Evolutionary conservation across 1,140 invertebrate genomes (phyloP).

Genomic region (Drosophila trapezifrons): DNA sequence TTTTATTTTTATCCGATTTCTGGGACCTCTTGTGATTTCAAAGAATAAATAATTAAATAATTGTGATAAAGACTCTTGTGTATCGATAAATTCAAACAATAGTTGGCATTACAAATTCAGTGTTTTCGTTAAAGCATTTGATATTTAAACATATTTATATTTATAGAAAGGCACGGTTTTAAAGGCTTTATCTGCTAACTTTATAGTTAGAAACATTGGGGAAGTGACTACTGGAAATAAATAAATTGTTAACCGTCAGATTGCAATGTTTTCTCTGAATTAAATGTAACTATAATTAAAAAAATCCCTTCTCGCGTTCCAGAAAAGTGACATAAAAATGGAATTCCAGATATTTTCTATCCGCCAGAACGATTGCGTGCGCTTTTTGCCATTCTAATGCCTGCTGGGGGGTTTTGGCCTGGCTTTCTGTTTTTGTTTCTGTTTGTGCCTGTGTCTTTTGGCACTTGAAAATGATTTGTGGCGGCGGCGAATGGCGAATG

Average conservation of each 20-base stretch:
- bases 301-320: not conserved
- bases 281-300: too few species aligned
- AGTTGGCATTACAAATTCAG: not conserved
- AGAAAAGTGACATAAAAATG: not conserved
- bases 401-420: conserved; percentile 38
- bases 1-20: not conserved
- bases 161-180: not conserved
- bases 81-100: not conserved
- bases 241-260: not conserved
- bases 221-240: too few species aligned
- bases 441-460: conserved; percentile 44
- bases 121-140: not conserved
- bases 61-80: not conserved
- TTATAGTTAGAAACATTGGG: not conserved
- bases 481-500: conserved; percentile 56
- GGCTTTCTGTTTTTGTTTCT: conserved; percentile 36
- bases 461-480: conserved; percentile 80
- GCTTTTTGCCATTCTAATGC: conserved; percentile 54
- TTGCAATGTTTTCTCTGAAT: not conserved
- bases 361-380: conserved; percentile 51
- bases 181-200: not conserved
- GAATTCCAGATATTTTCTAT: conserved; percentile 21
- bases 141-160: too few species aligned
- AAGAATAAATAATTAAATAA: too few species aligned
- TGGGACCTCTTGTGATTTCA: too few species aligned